Evolutionary conservation across 1,140 invertebrate genomes (phyloP), one percentile per base, ranked within the genome.

Genomic region (Stegodyphus mimosarum): DNA sequence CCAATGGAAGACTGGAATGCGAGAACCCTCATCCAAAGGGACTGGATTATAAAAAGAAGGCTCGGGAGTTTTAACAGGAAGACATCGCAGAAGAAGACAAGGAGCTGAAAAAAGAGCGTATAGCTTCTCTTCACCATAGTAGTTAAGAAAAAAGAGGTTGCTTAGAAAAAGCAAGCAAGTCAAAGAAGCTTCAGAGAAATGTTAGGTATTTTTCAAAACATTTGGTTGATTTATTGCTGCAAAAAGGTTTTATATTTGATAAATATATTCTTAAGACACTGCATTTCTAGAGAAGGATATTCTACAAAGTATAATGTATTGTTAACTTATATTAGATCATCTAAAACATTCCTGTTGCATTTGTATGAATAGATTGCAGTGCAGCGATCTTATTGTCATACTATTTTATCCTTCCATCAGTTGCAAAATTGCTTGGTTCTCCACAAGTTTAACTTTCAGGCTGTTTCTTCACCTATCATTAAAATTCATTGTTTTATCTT

Each of bases 1-100:
- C 87, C 87, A 88, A 75, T 87, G 87, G 76, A 83, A 88, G 53
- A 89, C 87, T 13, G 88, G 88, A 77, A 89, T 88, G 67, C 86
- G 87, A 51, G 88, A 89, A 50, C 85, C 80, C 11, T 77, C 67
- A 33, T 87, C 86, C 18, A 73, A 73, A 15, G 87, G 85, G 15
- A 88, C 81, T 18, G 88, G 88, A 33, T 77, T 85, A 87, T 88
- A 88, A 72, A 87, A 88, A 13, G 73, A 60, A 72, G 83, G 86
- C 51, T 86, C 87, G 0, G 72, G 71, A 6, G 66, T 84, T 77
- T 80, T 79, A 33, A 88, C 84, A 48, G 88, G 87, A 70, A 88
- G 78, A 86, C 88, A 88, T 33, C 86, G 73, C 33, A 87, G 63
- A 66, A 87, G 73, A 63, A 87, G 76, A 64, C 79, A 87, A 63